A percentile compares a stretch with the other conserved stretches of the same genome.
phyloP scores from a whole-genome alignment of 2,797 vertebrate genomes.

The Syncerus caffer region DNA sequence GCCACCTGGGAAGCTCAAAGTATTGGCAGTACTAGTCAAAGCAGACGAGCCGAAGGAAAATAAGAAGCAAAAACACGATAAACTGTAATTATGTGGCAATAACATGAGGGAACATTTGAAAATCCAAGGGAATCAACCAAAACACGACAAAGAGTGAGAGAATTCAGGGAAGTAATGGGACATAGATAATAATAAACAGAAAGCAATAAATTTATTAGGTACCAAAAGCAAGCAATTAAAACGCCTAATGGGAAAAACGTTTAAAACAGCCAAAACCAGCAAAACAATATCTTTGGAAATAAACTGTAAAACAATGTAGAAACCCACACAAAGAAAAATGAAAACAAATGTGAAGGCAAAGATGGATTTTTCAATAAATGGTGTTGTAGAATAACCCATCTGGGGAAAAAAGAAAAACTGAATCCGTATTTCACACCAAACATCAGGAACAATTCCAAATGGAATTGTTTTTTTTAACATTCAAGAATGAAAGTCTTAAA shows the following conservation, averaged over 20 bases:
- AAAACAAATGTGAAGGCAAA: neutral
- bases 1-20: neutral
- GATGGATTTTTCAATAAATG: neutral
- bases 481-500: neutral
- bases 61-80: neutral
- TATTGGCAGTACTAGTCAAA: neutral
- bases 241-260: neutral
- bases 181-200: neutral
- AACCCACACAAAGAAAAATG: neutral
- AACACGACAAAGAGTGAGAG: neutral
- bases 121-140: neutral
- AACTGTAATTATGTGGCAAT: neutral
- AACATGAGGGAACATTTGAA: neutral
- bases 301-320: neutral
- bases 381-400: neutral
- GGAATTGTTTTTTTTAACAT: neutral
- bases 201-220: neutral
- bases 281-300: neutral
- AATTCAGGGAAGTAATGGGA: neutral
- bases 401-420: neutral
- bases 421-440: neutral
- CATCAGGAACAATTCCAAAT: neutral
- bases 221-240: neutral
- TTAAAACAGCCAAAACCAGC: neutral
- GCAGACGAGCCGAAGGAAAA: neutral